phyloP scores from a whole-genome alignment of 2,113 vertebrate species.

The Bolborhynchus lineola region DNA sequence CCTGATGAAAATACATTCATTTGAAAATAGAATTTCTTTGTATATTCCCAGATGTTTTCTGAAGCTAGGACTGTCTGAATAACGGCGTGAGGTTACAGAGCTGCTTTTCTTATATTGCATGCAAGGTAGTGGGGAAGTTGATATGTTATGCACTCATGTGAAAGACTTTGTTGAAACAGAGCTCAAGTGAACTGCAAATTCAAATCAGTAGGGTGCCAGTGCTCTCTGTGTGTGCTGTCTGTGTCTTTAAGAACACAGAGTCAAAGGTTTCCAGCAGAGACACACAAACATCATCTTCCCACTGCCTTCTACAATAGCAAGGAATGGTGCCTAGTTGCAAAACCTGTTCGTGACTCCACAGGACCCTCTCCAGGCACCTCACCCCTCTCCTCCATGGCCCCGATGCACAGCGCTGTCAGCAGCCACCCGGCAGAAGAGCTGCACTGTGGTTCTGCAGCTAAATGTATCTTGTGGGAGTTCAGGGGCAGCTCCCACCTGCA shows the following conservation, averaged over 20 bases:
- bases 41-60: slow-evolving; percentile 22
- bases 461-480: neutral
- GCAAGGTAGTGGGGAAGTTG: slow-evolving; percentile 52
- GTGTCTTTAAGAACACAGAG: slow-evolving; percentile 55
- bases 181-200: slow-evolving; percentile 68
- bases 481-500: neutral
- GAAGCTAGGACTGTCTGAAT: slow-evolving; percentile 33
- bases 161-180: slow-evolving; percentile 68
- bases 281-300: slow-evolving; percentile 13
- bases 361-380: neutral
- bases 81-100: slow-evolving; percentile 57
- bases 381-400: neutral
- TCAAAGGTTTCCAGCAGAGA: slow-evolving; percentile 67
- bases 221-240: slow-evolving; percentile 62
- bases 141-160: slow-evolving; percentile 73
- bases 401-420: accelerated
- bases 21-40: slow-evolving; percentile 69
- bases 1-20: slow-evolving; percentile 65
- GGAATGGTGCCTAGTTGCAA: neutral
- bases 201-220: slow-evolving; percentile 59
- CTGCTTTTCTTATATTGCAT: slow-evolving; percentile 55
- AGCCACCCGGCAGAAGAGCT: neutral
- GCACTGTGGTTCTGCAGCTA: neutral
- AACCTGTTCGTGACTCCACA: neutral
- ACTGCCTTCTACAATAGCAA: neutral